A percentile compares a stretch with the other conserved stretches of the same genome.
Conservation (phyloP, 2,113 vertebrate genomes). For the Thamnophis sirtalis region DNA sequence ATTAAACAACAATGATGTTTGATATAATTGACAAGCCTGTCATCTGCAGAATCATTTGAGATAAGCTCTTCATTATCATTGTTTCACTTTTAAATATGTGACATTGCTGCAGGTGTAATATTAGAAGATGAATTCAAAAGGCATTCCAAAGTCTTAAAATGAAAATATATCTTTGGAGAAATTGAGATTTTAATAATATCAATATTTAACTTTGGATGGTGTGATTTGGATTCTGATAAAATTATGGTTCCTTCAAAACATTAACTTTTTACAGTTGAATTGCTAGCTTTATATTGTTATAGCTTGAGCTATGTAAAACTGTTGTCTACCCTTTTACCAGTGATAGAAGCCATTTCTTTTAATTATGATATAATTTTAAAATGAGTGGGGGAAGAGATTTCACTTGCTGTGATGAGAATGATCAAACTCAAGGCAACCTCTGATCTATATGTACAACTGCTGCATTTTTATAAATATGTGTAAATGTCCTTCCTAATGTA, state of each 20-base stretch:
- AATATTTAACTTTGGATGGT: background rate
- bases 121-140: conserved; percentile 1
- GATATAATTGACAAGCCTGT: background rate
- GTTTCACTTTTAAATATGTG: background rate
- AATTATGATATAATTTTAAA: conserved; percentile 38
- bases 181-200: background rate
- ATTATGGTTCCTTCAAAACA: background rate
- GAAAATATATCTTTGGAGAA: background rate
- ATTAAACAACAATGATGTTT: background rate
- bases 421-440: conserved; percentile 79
- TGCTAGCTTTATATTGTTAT: conserved; percentile 46
- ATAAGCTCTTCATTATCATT: background rate
- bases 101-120: background rate
- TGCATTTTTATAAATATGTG: conserved; percentile 84
- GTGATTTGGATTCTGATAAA: conserved; percentile 3
- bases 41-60: background rate
- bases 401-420: conserved; percentile 75
- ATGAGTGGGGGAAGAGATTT: conserved; percentile 59
- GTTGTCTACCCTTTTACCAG: conserved; percentile 47
- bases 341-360: conserved; percentile 52
- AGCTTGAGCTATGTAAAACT: conserved; percentile 54
- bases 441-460: conserved; percentile 78
- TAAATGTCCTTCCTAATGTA: conserved; percentile 82
- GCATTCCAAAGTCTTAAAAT: background rate
- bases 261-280: conserved; percentile 28